phyloP scores from a whole-genome alignment of 2,113 vertebrate species.

The Chaenogobius annularis region DNA sequence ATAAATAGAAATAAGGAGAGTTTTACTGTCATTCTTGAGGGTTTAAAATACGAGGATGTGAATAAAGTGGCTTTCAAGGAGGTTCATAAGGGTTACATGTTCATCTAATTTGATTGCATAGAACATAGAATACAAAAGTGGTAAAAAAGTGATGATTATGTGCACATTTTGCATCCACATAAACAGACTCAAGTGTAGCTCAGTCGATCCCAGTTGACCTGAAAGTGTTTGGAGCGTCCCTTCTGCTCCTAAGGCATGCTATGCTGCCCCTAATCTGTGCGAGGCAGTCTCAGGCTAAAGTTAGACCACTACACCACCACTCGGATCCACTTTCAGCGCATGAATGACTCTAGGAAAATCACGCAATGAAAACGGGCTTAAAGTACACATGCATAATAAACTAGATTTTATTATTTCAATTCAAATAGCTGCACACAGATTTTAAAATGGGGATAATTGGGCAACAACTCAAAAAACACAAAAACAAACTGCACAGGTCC shows the following conservation, averaged over 20 bases:
- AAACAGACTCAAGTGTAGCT: slow-evolving; percentile 16
- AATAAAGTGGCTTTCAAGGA: too few species aligned
- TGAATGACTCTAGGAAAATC: slow-evolving; percentile 49
- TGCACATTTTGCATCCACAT: slow-evolving; percentile 8
- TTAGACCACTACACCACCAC: slow-evolving; percentile 74
- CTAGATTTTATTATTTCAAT: too few species aligned
- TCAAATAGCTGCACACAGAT: too few species aligned
- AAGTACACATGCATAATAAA: not conserved
- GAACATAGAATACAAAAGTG: too few species aligned
- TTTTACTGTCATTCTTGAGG: too few species aligned
- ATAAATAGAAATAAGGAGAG: too few species aligned
- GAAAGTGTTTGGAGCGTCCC: slow-evolving; percentile 42
- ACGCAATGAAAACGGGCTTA: not conserved
- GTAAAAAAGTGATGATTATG: too few species aligned
- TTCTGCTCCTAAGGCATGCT: slow-evolving; percentile 37
- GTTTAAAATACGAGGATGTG: too few species aligned
- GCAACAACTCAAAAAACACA: too few species aligned
- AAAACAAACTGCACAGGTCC: too few species aligned
- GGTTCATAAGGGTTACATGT: not conserved
- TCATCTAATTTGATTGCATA: not conserved
- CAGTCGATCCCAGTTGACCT: slow-evolving; percentile 40
- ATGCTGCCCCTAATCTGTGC: slow-evolving; percentile 64
- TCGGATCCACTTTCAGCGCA: slow-evolving; percentile 76
- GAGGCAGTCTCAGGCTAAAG: slow-evolving; percentile 70
- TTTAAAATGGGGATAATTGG: too few species aligned